Conservation (phyloP, 1,140 invertebrate species). For the Triops longicaudatus region DNA sequence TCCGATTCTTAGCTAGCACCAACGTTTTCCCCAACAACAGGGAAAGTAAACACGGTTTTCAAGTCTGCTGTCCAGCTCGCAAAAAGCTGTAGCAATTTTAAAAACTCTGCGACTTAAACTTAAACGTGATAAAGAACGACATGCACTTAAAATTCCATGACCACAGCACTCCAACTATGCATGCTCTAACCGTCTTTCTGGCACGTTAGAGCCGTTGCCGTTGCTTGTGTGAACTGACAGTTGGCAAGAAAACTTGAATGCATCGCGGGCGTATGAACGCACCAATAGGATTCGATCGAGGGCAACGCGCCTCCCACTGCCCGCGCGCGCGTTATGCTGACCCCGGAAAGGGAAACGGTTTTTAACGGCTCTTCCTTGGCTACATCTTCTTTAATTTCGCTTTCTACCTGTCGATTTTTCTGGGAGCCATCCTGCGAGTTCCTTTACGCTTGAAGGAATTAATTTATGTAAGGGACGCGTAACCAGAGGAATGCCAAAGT, state of each 20-base stretch:
- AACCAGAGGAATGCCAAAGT: too few relatives aligned
- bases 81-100: too few relatives aligned
- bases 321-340: background rate
- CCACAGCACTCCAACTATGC: background rate
- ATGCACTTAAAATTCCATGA: background rate
- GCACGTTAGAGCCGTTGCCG: constrained; percentile 5
- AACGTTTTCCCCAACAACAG: background rate
- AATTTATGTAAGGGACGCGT: too few relatives aligned
- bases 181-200: background rate
- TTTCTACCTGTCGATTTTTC: background rate
- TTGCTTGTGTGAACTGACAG: constrained; percentile 11
- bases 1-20: background rate
- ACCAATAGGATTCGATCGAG: background rate
- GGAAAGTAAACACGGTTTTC: background rate
- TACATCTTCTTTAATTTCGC: background rate
- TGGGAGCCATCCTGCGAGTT: background rate
- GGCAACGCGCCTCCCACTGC: background rate
- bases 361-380: background rate
- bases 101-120: background rate
- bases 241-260: constrained; percentile 2
- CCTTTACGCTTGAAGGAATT: too few relatives aligned
- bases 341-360: constrained; percentile 13
- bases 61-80: too few relatives aligned
- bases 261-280: background rate
- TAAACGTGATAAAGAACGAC: background rate